Percentiles rank a stretch among this genome's conserved stretches.
These are phyloP conservation scores for Biston stratarius DNA, from an alignment of 2,888 invertebrate species.

Conservation along the genomic window DNA sequence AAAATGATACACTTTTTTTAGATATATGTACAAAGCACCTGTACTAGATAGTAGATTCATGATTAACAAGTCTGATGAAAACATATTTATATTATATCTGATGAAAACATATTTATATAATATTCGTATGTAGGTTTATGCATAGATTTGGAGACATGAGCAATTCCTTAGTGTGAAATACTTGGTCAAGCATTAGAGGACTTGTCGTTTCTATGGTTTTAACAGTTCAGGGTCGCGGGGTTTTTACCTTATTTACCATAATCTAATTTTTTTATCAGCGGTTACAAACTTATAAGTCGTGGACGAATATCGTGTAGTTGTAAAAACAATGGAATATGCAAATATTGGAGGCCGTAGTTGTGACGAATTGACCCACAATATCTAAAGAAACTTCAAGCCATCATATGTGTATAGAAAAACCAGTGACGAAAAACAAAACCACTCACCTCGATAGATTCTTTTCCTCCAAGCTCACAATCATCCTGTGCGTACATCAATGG, in stretches of 20 bases:
- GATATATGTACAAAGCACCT: too few relatives aligned
- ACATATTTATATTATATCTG: neutral
- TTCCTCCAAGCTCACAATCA: slow-evolving; percentile 89
- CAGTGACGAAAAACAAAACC: slow-evolving; percentile 12
- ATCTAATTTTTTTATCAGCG: neutral
- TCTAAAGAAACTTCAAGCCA: neutral
- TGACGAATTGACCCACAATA: slow-evolving; percentile 32
- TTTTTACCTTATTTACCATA: slow-evolving; percentile 11
- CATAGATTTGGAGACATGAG: too few relatives aligned
- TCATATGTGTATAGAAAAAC: slow-evolving; percentile 4
- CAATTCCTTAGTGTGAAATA: neutral
- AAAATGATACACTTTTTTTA: too few relatives aligned
- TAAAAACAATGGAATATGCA: slow-evolving; percentile 13
- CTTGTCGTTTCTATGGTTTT: slow-evolving; percentile 6
- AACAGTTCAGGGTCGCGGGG: slow-evolving; percentile 16
- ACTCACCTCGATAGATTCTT: slow-evolving; percentile 83
- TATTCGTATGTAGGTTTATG: too few relatives aligned
- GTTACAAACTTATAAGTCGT: neutral
- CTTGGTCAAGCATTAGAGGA: slow-evolving; percentile 1
- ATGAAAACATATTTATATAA: neutral
- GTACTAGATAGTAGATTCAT: too few relatives aligned
- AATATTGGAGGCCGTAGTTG: slow-evolving; percentile 31
- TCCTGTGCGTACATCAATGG: slow-evolving; percentile 88
- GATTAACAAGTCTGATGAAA: neutral
- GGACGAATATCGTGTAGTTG: neutral